phyloP scores from a whole-genome alignment of 1,140 invertebrate genomes.

The Neuroterus valhalla region DNA sequence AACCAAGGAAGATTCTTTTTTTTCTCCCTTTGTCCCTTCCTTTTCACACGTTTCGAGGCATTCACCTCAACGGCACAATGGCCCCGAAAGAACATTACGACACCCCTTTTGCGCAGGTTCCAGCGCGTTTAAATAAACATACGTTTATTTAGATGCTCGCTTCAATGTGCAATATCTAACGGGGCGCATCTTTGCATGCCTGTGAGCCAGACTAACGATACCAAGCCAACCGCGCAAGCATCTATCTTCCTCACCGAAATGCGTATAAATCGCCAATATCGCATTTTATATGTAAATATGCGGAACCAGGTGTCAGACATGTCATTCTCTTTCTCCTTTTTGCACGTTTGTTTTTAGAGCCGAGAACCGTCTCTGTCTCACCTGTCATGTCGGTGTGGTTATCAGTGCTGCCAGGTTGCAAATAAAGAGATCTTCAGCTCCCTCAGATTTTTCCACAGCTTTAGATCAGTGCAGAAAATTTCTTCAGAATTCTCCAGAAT shows the following conservation, averaged over 20 bases:
- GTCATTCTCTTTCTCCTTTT: slow-evolving; percentile 13
- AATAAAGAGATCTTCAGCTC: no score
- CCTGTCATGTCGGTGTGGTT: no score
- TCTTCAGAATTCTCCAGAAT: no score
- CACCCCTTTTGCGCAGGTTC: slow-evolving; percentile 40
- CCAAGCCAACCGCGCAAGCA: no score
- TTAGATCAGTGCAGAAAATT: no score
- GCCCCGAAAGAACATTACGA: slow-evolving; percentile 29
- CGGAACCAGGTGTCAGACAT: slow-evolving; percentile 9
- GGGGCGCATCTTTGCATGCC: not conserved
- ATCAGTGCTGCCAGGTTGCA: no score
- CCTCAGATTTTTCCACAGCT: no score
- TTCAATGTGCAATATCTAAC: slow-evolving; percentile 4
- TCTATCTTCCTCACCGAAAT: not conserved
- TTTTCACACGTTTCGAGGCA: slow-evolving; percentile 43
- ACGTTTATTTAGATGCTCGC: slow-evolving; percentile 21
- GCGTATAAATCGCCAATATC: slow-evolving; percentile 5
- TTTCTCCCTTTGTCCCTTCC: slow-evolving; percentile 37
- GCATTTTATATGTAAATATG: slow-evolving; percentile 5
- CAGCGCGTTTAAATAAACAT: slow-evolving; percentile 26
- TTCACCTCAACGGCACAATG: slow-evolving; percentile 48
- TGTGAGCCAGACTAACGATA: not conserved
- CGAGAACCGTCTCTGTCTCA: slow-evolving; percentile 13
- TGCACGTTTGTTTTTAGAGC: slow-evolving; percentile 14
- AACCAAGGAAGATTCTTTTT: slow-evolving; percentile 39